Evolutionary conservation across 2,113 vertebrate species (phyloP), one percentile per base, ranked within the genome.

Genomic region (Machaerirhynchus nigripectus): DNA sequence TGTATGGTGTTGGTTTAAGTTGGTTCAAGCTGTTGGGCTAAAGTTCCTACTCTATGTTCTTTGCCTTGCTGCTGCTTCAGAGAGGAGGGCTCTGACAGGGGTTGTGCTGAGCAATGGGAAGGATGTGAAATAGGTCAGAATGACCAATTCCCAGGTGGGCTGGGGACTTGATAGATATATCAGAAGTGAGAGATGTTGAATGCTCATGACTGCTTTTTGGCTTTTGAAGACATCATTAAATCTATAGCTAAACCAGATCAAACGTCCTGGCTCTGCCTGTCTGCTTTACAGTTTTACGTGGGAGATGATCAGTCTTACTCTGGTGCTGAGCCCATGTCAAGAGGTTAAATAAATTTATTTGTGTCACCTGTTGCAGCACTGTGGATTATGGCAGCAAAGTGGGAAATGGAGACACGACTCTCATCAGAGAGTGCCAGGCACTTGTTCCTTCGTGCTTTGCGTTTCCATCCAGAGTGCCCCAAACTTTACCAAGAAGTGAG

Each of bases 381-480:
- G 93, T 99, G 99, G 99, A 99, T 99, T 90, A 99, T 99, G 99
- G 99, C 99, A 13, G 99, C 99, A 77, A 99, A 99, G 89, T 99
- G 98, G 98, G 99, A 99, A 97, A 98, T 99, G 98, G 99, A 99
- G 97, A 99, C 99, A 71, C 96, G 95, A 3, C 93, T 98, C 22
- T 99, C 99, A 1, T 98, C 99, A n/a, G 99, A 99, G 95, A 99
- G 98, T 18, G 98, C 99, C n/a, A 98, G 99, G 80, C 99, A 99
- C 26, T 95, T 99, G 55, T 99, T 99, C 94, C 98, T 99, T 59
- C 98, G 99, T n/a, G 99, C 99, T 20, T 88, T 99, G 71, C 99
- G 99, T 80, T 99, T 99, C 97, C 99, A 99, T 92, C 99, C 99
- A 8, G 97, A 99, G 44, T 99, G 98, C 90, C 95, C 98, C 23